Conservation (phyloP, 1,140 invertebrate species). For the Brachystomella parvula region DNA sequence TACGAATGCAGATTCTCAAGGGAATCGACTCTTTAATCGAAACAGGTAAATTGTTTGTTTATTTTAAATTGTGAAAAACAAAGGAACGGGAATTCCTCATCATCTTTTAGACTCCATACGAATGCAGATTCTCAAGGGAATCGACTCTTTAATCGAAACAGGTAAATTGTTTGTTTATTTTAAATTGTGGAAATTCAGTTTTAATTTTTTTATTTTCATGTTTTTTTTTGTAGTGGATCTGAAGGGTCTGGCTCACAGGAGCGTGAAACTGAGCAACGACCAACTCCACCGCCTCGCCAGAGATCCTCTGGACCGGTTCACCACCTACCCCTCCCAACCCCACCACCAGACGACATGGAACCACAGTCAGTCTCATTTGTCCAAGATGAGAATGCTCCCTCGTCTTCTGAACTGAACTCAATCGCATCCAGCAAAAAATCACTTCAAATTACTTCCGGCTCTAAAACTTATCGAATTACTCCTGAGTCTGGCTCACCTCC, state of each 20-base stretch:
- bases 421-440: constrained; percentile 45
- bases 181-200: too few species aligned
- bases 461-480: constrained; percentile 69
- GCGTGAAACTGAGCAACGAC: constrained; percentile 18
- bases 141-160: constrained; percentile 31
- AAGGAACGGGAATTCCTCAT: not conserved
- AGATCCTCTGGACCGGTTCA: constrained; percentile 40
- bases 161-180: constrained; percentile 18
- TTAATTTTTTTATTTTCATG: too few species aligned
- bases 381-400: constrained; percentile 31
- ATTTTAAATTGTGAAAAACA: not conserved
- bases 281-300: constrained; percentile 32
- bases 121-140: constrained; percentile 36
- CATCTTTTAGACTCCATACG: constrained; percentile 38
- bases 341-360: constrained; percentile 71
- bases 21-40: constrained; percentile 33
- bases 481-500: constrained; percentile 38
- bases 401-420: constrained; percentile 29
- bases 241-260: constrained; percentile 5
- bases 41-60: constrained; percentile 15
- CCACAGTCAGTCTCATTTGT: constrained; percentile 81
- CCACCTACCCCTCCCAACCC: constrained; percentile 55
- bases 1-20: constrained; percentile 36
- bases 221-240: constrained; percentile 9
- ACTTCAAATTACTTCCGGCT: constrained; percentile 71